Conservation (phyloP, 1,140 invertebrate species). For the Heliconius melpomene region DNA sequence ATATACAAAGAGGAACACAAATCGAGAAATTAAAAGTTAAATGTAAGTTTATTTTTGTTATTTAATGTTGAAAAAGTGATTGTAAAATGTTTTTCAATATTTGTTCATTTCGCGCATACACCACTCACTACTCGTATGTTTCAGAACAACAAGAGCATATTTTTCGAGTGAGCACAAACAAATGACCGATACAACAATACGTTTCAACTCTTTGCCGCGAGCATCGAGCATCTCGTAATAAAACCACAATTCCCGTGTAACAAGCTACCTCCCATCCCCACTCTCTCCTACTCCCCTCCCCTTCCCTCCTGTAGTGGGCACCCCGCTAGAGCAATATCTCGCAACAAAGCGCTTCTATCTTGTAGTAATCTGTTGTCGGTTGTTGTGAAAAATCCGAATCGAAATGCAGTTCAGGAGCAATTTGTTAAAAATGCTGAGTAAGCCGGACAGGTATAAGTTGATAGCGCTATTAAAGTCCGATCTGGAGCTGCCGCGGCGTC, state of each 20-base stretch:
- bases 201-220: slow-evolving; percentile 11
- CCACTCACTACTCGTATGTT: not conserved
- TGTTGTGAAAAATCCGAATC: slow-evolving; percentile 34
- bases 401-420: slow-evolving; percentile 31
- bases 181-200: slow-evolving; percentile 12
- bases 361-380: slow-evolving; percentile 26
- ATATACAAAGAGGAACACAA: too few relatives aligned
- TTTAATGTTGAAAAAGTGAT: not conserved
- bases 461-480: slow-evolving; percentile 44
- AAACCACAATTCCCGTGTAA: slow-evolving; percentile 18
- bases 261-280: not conserved
- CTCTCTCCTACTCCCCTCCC: not conserved
- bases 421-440: slow-evolving; percentile 37
- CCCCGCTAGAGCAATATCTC: slow-evolving; percentile 3
- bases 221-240: slow-evolving; percentile 5
- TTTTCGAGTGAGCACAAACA: slow-evolving; percentile 13
- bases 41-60: too few relatives aligned
- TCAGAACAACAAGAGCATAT: not conserved
- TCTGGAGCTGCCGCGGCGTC: slow-evolving; percentile 25
- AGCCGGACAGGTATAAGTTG: slow-evolving; percentile 26
- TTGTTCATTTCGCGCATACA: not conserved
- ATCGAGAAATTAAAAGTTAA: too few relatives aligned
- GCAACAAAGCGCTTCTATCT: slow-evolving; percentile 20
- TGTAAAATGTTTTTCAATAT: slow-evolving; percentile 2
- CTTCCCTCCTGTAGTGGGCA: not conserved